A percentile compares a stretch with the other conserved stretches of the same genome.
Evolutionary conservation across 2,888 invertebrate species (phyloP).

Genomic region (Sceliomorpha sp.): DNA sequence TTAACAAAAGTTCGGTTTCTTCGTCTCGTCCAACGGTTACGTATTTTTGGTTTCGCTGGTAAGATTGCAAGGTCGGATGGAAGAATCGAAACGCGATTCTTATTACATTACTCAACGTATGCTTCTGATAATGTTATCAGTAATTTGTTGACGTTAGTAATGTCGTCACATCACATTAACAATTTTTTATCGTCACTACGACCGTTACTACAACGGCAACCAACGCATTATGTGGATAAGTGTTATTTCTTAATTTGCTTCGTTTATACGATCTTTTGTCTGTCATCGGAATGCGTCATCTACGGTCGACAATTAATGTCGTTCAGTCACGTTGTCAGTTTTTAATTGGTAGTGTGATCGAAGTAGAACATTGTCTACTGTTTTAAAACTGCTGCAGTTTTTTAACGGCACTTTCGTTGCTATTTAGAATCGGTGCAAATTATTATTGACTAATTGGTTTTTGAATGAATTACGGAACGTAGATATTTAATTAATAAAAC

Average conservation of each 20-base stretch:
- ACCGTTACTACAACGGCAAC: conserved; percentile 27
- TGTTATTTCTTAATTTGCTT: conserved; percentile 26
- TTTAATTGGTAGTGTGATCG: conserved; percentile 31
- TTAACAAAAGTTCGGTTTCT: conserved; percentile 6
- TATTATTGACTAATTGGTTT: too few species aligned
- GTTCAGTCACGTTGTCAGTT: conserved; percentile 25
- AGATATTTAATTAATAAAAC: too few species aligned
- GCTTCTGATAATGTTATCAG: conserved; percentile 8
- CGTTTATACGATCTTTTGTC: conserved; percentile 21
- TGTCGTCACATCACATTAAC: background rate
- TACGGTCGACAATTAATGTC: conserved; percentile 18
- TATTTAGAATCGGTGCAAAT: too few species aligned
- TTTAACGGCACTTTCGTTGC: too few species aligned
- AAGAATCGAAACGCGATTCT: too few species aligned
- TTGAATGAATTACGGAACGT: too few species aligned
- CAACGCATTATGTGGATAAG: conserved; percentile 31
- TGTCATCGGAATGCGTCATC: conserved; percentile 18
- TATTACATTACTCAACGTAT: too few species aligned
- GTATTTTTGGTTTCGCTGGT: background rate
- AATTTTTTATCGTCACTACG: conserved; percentile 22
- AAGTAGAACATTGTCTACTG: too few species aligned
- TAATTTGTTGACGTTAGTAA: conserved; percentile 5
- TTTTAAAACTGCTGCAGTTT: too few species aligned
- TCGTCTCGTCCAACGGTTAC: conserved; percentile 8
- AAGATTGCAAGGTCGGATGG: too few species aligned